phyloP scores from a whole-genome alignment of 2,888 invertebrate species.

The Hirtodrosophila duncani region DNA sequence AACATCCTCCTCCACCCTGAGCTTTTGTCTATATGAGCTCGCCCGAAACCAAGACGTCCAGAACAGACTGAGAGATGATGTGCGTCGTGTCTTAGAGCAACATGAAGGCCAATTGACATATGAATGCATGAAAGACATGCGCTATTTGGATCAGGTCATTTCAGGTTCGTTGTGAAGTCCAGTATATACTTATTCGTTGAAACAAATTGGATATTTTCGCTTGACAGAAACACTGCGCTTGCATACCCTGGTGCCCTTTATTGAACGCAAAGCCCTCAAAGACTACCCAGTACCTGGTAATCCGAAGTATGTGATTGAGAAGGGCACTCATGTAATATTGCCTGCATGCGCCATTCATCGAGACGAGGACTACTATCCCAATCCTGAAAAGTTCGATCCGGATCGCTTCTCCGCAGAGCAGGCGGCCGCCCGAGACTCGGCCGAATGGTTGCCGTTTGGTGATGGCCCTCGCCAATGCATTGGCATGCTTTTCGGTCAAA shows the following conservation, averaged over 20 bases:
- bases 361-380: constrained; percentile 78
- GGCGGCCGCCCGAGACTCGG: constrained; percentile 79
- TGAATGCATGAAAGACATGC: constrained; percentile 75
- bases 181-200: accelerated
- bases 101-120: constrained; percentile 77
- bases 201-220: not conserved
- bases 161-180: constrained; percentile 68
- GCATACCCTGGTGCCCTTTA: constrained; percentile 79
- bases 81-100: constrained; percentile 73
- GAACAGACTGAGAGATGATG: constrained; percentile 77
- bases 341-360: constrained; percentile 80
- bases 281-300: constrained; percentile 80
- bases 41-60: constrained; percentile 79
- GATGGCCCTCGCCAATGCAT: constrained; percentile 76
- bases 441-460: constrained; percentile 74
- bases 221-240: constrained; percentile 80
- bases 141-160: constrained; percentile 79
- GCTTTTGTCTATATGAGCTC: constrained; percentile 79
- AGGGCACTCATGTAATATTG: constrained; percentile 61
- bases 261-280: constrained; percentile 79
- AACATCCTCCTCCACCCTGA: constrained; percentile 79
- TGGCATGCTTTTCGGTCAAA: constrained; percentile 74
- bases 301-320: constrained; percentile 79
- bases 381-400: constrained; percentile 82
- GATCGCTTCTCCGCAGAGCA: constrained; percentile 81